These are phyloP conservation scores for Calephelis virginiensis DNA, from an alignment of 1,140 invertebrate genomes.

Conservation along the genomic window DNA sequence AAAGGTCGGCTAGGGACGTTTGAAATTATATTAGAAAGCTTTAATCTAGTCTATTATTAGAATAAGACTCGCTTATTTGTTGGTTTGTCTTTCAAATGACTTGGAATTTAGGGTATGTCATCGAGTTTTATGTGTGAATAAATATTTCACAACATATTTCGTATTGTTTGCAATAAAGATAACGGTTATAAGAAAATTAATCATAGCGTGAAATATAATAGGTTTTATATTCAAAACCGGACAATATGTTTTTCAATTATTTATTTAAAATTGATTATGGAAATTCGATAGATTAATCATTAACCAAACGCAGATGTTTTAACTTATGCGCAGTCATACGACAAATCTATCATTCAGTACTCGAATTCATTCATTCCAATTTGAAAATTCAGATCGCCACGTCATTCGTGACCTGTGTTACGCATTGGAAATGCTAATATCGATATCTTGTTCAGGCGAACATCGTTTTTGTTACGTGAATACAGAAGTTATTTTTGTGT, in stretches of 20 bases:
- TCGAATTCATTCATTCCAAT: conserved; percentile 61
- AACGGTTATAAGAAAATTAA: conserved; percentile 5
- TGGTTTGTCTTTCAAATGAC: conserved; percentile 32
- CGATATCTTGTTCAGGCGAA: conserved; percentile 8
- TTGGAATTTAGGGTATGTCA: conserved; percentile 23
- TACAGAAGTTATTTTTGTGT: neutral
- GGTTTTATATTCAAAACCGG: conserved; percentile 14
- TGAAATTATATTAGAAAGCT: conserved; percentile 45
- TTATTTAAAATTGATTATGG: conserved; percentile 27
- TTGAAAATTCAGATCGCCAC: conserved; percentile 56
- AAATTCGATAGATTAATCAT: conserved; percentile 5
- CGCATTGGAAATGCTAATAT: conserved; percentile 38
- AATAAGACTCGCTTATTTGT: conserved; percentile 37
- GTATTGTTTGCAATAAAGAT: conserved; percentile 2
- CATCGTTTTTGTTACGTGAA: conserved; percentile 5
- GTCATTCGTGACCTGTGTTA: conserved; percentile 59
- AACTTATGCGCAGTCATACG: conserved; percentile 34
- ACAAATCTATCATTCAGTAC: conserved; percentile 50
- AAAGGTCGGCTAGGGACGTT: conserved; percentile 40
- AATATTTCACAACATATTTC: conserved; percentile 3
- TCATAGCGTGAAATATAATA: neutral
- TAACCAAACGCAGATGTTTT: conserved; percentile 39
- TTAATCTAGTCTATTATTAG: conserved; percentile 54
- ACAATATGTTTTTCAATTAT: conserved; percentile 20
- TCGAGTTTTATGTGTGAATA: conserved; percentile 17